These are phyloP conservation scores for Cassiopea andromeda DNA, from an alignment of 30 jellyfish, hydroid and myxozoan genomes.

Conservation along the genomic window DNA sequence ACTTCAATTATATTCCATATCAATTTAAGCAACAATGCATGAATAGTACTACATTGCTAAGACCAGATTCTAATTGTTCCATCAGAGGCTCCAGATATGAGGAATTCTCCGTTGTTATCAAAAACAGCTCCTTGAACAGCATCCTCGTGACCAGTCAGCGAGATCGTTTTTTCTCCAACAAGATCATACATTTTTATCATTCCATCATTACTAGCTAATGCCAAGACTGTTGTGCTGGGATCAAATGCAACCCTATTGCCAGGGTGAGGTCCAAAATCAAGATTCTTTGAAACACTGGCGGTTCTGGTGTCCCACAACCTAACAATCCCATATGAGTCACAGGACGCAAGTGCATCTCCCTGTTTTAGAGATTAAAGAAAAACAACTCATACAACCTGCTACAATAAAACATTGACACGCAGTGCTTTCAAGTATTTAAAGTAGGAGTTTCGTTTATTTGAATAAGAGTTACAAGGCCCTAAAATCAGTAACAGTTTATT, in stretches of 20 bases:
- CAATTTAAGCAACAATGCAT: no score
- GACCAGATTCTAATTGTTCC: conserved; percentile 92
- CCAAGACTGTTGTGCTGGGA: conserved; percentile 88
- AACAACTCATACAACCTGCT: no score
- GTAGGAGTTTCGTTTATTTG: no score
- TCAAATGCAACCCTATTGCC: conserved; percentile 93
- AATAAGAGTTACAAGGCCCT: no score
- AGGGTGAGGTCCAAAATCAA: conserved; percentile 97
- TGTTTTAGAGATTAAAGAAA: background rate
- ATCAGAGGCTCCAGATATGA: conserved; percentile 93
- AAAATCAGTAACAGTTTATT: no score
- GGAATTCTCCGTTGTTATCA: conserved; percentile 81
- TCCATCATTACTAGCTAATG: conserved; percentile 94
- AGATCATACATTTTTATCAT: conserved; percentile 83
- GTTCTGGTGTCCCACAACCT: conserved; percentile 90
- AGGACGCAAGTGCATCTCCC: conserved; percentile 96
- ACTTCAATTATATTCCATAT: no score
- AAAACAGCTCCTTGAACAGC: conserved; percentile 86
- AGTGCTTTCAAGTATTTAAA: no score
- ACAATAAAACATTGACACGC: no score
- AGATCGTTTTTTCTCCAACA: conserved; percentile 53
- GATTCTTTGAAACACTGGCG: conserved; percentile 57
- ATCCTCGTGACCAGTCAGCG: conserved; percentile 85
- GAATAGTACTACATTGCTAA: background rate
- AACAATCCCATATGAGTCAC: conserved; percentile 92